Evolutionary conservation across 23 tunicate genomes (phyloP), one percentile per base, ranked within the genome.

Genomic region (Phallusia fumigata): DNA sequence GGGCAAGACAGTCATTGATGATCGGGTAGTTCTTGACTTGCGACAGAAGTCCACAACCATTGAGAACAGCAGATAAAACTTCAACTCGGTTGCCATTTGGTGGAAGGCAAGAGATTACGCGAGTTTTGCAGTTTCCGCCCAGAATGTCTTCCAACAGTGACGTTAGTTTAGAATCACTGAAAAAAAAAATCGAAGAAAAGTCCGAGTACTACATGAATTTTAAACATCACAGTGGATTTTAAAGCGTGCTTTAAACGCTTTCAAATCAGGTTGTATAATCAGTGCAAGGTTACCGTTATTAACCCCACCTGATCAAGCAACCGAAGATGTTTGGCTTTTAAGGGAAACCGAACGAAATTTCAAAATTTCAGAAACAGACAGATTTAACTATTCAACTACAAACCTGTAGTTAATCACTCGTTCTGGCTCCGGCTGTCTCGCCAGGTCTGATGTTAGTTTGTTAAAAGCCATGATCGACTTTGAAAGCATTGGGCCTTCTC

Each of bases 101-200:
- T 0, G 93, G 88, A 12, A 94, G 83, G 79, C 98, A 94, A 86
- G 94, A 94, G 0, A 94, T 89, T 0, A 94, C 94, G n/a, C 98
- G 52, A 5, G 98, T 94, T 73, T 94, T 94, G 82, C 98, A 94
- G 73, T 95, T 95, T 76, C 99, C 99, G 0, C 99, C 99, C 73
- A 95, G 65, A 32, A 87, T 84, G 65, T 95, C 93, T 50, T 90
- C 91, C 49, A 90, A 81, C 44, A 95, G 64, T 34, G 89, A 86
- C 26, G 99, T 95, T 21, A 95, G 84, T 72, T 95, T 95, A 30
- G 99, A 95, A 83, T 95, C 99, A 35, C 99, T 95, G 65, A 74
- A 77, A 65, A 22, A 58, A 3, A 6, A 58, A 58, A 58, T 58
- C 26, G 69, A 18, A 13, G 15, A 18, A 18, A 51, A 51, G 15